Conservation (phyloP, 2,113 vertebrate species). For the Pterocles burchelli region DNA sequence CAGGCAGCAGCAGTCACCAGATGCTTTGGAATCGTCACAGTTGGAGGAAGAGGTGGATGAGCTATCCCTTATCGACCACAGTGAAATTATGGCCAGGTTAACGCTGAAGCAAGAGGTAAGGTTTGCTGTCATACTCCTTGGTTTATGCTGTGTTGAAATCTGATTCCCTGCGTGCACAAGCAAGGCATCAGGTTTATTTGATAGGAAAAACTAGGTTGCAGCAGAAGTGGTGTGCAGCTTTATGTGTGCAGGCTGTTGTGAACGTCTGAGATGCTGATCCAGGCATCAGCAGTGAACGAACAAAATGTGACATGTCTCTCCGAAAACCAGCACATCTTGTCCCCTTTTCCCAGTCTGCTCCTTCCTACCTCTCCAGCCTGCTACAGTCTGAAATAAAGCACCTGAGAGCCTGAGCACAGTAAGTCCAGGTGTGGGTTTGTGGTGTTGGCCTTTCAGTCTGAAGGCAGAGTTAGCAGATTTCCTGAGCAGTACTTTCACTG, state of each 20-base stretch:
- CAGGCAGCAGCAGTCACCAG: conserved; percentile 84
- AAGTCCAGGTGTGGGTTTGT: not conserved
- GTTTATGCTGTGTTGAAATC: not conserved
- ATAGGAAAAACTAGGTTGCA: not conserved
- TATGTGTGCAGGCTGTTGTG: not conserved
- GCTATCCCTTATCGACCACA: conserved; percentile 94
- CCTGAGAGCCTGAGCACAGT: not conserved
- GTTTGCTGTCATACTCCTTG: not conserved
- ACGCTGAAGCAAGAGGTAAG: conserved; percentile 93
- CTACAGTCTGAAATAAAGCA: not conserved
- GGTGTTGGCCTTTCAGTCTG: not conserved
- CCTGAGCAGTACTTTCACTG: not conserved
- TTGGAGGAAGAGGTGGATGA: conserved; percentile 92
- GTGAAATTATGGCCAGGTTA: conserved; percentile 91
- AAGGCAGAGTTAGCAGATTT: not conserved
- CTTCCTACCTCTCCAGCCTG: not conserved
- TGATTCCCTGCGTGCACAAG: not conserved
- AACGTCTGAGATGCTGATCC: not conserved
- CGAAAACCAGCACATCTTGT: not conserved
- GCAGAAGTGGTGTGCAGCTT: not conserved
- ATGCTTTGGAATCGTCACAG: conserved; percentile 77
- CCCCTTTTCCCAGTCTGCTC: not conserved
- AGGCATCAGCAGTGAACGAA: not conserved
- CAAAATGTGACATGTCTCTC: not conserved
- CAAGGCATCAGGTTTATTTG: not conserved